Base-by-base conservation (phyloP, 2,113 vertebrate species). In the Osmerus mordax region DNA sequence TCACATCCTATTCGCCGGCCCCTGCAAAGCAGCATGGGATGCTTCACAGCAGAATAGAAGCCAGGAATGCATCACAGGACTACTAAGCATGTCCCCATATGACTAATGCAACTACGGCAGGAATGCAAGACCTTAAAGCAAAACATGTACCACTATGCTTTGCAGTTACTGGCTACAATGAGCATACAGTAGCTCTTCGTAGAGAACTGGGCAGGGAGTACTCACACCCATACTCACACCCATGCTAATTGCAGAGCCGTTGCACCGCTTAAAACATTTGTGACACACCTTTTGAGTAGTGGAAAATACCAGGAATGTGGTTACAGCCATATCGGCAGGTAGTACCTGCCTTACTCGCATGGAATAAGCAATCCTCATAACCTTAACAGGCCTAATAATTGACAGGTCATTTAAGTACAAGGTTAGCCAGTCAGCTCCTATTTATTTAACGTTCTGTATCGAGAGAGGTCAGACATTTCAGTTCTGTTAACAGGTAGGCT, bases 211-310 rank as follows among this genome's bases (percentile, higher is more conserved):
- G 58, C 65, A 64, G 60, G 59, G 25, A 51, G 0, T 28, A 65
- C 13, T 70, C 65, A 63, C 70, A 79, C 76, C 69, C 41, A 65
- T 28, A 65, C 13, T 70, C 65, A 63, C 70, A 79, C 76, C 69
- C 41, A 65, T 55, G 13, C 14, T 28, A n/a, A 23, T 54, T 14
- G 51, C 71, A 1, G 52, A 25, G 32, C 25, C 16, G 25, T 28
- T 63, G 41, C 7, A 47, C 41, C 5, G 41, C 41, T 47, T 7
- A 11, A 11, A 11, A 2, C 2, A 2, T 47, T 47, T 47, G 41
- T 47, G 41, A 9, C 41, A 47, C 41, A 9, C 36, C 36, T 41
- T 28, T 28, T 28, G 32, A 36, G 41, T 47, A 11, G 8, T 47
- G 41, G 41, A 47, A 47, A 47, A 47, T 47, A 47, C 41, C 41